A percentile compares a stretch with the other conserved stretches of the same genome.
These are phyloP conservation scores for Vultur gryphus DNA, from an alignment of 2,797 vertebrate species.

Conservation along the genomic window DNA sequence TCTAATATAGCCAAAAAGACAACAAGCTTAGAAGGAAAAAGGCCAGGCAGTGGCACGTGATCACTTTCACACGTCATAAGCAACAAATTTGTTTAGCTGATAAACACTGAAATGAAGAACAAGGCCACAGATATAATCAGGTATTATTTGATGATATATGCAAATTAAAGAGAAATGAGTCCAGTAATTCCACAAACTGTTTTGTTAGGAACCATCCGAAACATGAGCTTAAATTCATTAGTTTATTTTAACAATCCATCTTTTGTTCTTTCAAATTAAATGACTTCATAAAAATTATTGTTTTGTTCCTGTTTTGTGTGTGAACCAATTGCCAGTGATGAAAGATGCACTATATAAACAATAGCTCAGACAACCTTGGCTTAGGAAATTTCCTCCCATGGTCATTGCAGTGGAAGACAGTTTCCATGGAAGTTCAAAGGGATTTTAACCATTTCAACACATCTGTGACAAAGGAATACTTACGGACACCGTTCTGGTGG, in stretches of 20 bases:
- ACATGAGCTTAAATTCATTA: constrained; percentile 62
- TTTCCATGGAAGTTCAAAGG: constrained; percentile 81
- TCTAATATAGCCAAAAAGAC: constrained; percentile 93
- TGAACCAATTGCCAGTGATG: constrained; percentile 66
- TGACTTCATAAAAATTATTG: constrained; percentile 44
- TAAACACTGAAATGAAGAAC: constrained; percentile 93
- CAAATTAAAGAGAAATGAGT: constrained; percentile 74
- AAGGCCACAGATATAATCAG: constrained; percentile 88
- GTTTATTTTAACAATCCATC: constrained; percentile 57
- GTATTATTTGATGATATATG: constrained; percentile 71
- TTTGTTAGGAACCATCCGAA: constrained; percentile 72
- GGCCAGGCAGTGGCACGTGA: constrained; percentile 86
- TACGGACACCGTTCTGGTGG: constrained; percentile 41
- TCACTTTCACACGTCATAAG: constrained; percentile 83
- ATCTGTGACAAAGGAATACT: constrained; percentile 61
- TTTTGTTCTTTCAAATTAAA: constrained; percentile 71
- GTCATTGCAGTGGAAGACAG: constrained; percentile 84
- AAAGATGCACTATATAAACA: constrained; percentile 53
- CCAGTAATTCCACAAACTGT: constrained; percentile 70
- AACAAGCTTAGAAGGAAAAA: constrained; percentile 82
- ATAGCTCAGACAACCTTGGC: constrained; percentile 66
- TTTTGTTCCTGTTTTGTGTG: constrained; percentile 64
- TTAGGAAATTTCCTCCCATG: constrained; percentile 67
- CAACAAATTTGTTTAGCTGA: constrained; percentile 82
- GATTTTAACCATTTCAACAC: constrained; percentile 77